These are phyloP conservation scores for Rhabdomys pumilio DNA, from an alignment of 2,797 vertebrate species.

Conservation along the genomic window DNA sequence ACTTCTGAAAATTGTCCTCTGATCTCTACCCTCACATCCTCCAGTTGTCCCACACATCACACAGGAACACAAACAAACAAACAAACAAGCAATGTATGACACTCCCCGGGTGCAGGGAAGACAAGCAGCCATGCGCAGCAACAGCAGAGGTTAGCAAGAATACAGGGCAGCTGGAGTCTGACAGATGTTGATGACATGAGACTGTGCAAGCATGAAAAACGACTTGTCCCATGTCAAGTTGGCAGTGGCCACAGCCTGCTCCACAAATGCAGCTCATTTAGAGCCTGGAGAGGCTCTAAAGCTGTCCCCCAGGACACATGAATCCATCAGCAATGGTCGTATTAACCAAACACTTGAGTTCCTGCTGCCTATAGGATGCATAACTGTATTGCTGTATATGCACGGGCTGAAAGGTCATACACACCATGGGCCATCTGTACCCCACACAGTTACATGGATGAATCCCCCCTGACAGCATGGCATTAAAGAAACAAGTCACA, in stretches of 20 bases:
- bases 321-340: background rate
- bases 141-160: background rate
- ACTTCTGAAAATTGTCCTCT: background rate
- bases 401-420: background rate
- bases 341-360: background rate
- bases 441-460: background rate
- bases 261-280: background rate
- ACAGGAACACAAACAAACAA: background rate
- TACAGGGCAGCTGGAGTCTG: too few species aligned
- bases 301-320: background rate
- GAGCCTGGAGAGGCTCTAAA: background rate
- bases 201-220: background rate
- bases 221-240: background rate
- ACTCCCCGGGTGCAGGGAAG: background rate
- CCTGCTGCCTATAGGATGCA: fast-evolving
- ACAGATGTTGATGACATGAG: background rate
- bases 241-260: background rate
- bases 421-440: too few species aligned
- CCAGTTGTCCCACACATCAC: background rate
- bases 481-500: background rate
- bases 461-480: background rate
- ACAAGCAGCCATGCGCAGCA: background rate
- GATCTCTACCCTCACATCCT: background rate
- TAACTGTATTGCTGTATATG: background rate
- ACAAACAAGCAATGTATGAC: background rate